These are phyloP conservation scores for Bradysia coprophila DNA, from an alignment of 1,140 invertebrate species.

Conservation along the genomic window DNA sequence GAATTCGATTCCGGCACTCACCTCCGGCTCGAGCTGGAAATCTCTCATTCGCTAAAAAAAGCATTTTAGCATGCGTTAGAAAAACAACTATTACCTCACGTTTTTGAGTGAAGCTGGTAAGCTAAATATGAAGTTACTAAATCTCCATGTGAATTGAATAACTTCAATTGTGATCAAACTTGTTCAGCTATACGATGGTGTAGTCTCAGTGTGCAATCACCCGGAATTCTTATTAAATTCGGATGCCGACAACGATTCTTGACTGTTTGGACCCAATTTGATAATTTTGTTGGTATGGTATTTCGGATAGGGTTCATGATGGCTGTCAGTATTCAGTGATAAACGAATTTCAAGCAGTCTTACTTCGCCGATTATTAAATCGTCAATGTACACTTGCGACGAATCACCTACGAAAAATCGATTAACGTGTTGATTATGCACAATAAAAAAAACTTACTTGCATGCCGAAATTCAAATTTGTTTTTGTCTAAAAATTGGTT, in stretches of 20 bases:
- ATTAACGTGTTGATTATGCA: neutral
- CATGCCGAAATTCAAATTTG: constrained; percentile 63
- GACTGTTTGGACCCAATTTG: constrained; percentile 13
- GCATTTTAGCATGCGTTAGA: no score
- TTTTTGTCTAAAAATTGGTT: constrained; percentile 57
- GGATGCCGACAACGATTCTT: constrained; percentile 21
- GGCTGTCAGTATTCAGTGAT: constrained; percentile 18
- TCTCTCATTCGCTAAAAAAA: no score
- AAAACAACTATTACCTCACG: no score
- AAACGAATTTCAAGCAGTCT: constrained; percentile 21
- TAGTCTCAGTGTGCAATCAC: constrained; percentile 19
- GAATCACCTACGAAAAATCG: constrained; percentile 12
- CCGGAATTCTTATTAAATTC: constrained; percentile 21
- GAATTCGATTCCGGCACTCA: no score
- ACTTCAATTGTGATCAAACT: constrained; percentile 22
- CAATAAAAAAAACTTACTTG: constrained; percentile 33
- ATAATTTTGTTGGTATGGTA: constrained; percentile 18
- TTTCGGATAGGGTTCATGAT: constrained; percentile 11
- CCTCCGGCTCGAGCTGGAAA: no score
- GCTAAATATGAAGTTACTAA: no score
- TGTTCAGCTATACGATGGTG: constrained; percentile 22
- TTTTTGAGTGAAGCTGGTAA: no score
- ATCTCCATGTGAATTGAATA: no score
- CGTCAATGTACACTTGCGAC: constrained; percentile 22
- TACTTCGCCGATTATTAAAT: constrained; percentile 21